phyloP scores from a whole-genome alignment of 2,888 invertebrate species.

The Melinopterus prodromus region DNA sequence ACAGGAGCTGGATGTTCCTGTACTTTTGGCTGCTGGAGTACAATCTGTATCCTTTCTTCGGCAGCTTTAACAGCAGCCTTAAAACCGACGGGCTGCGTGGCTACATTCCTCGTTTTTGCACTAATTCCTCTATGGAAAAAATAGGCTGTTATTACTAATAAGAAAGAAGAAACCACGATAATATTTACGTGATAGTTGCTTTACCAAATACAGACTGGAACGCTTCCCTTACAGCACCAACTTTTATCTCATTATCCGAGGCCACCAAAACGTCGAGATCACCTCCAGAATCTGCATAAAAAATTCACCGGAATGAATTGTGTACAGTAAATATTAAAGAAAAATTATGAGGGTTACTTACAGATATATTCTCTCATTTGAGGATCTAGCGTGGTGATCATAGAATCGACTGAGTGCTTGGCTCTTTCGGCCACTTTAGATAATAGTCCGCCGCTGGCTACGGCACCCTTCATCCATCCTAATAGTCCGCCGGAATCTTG shows the following conservation, averaged over 20 bases:
- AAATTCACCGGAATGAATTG: not conserved
- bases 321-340: not conserved
- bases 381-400: slow-evolving; percentile 88
- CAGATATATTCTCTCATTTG: slow-evolving; percentile 89
- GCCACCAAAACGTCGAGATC: slow-evolving; percentile 79
- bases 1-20: slow-evolving; percentile 70
- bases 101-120: slow-evolving; percentile 69
- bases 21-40: slow-evolving; percentile 66
- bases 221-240: slow-evolving; percentile 80
- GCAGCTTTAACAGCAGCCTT: slow-evolving; percentile 78
- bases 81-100: slow-evolving; percentile 81
- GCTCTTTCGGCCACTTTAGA: slow-evolving; percentile 78
- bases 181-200: slow-evolving; percentile 76
- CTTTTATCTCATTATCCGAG: slow-evolving; percentile 79
- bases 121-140: slow-evolving; percentile 67
- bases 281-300: slow-evolving; percentile 77
- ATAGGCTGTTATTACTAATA: not conserved
- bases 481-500: slow-evolving; percentile 67
- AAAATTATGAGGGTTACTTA: slow-evolving; percentile 61
- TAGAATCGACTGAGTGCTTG: slow-evolving; percentile 82
- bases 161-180: not conserved
- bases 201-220: slow-evolving; percentile 83
- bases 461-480: slow-evolving; percentile 76
- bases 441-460: slow-evolving; percentile 70
- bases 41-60: slow-evolving; percentile 73